phyloP scores from a whole-genome alignment of 2,113 vertebrate species.

The Hystrix cristata region DNA sequence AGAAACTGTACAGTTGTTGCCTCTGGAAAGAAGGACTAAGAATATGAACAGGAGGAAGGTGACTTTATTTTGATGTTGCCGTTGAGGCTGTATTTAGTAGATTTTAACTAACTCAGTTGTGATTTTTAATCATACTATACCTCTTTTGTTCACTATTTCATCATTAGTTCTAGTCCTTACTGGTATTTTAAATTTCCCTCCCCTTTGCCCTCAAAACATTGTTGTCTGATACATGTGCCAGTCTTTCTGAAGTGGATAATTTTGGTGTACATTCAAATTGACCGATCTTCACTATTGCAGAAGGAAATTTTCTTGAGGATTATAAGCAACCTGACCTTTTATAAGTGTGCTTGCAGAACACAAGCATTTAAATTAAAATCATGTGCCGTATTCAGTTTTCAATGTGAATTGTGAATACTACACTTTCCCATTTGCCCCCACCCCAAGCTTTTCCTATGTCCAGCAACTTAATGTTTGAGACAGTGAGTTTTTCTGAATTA shows the following conservation, averaged over 20 bases:
- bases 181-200: constrained; percentile 6
- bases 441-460: neutral
- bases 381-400: neutral
- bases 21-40: neutral
- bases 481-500: constrained; percentile 12
- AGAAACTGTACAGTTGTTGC: neutral
- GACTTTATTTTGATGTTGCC: neutral
- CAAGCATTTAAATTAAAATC: constrained; percentile 39
- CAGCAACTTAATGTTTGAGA: constrained; percentile 36
- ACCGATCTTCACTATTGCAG: neutral
- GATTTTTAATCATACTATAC: neutral
- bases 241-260: constrained; percentile 16
- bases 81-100: constrained; percentile 39
- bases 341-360: neutral
- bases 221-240: neutral
- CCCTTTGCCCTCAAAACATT: neutral
- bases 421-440: neutral
- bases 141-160: neutral
- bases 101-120: neutral
- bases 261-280: neutral
- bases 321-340: neutral
- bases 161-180: neutral
- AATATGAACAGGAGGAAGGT: neutral
- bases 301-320: constrained; percentile 44
- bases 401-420: neutral